phyloP scores from a whole-genome alignment of 2,888 invertebrate genomes.

The Pantelozetes paolii region DNA sequence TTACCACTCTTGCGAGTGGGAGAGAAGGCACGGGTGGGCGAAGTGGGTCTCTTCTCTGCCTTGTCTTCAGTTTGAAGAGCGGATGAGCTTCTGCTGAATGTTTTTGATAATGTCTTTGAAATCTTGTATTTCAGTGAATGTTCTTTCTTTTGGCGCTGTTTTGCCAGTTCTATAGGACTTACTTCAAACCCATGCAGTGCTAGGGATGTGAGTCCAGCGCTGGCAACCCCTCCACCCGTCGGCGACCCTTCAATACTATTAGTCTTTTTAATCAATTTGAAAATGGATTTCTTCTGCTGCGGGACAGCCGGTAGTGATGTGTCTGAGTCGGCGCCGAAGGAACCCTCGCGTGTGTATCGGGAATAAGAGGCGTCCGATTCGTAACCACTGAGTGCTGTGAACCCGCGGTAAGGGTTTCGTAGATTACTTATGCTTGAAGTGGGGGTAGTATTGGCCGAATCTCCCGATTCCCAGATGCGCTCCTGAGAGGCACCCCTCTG shows the following conservation, averaged over 20 bases:
- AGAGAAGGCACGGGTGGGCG: slow-evolving; percentile 1
- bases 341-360: slow-evolving; percentile 39
- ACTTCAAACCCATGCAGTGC: slow-evolving; percentile 39
- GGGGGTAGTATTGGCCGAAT: slow-evolving; percentile 49
- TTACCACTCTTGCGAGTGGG: neutral
- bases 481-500: slow-evolving; percentile 53
- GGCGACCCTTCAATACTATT: slow-evolving; percentile 68
- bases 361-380: slow-evolving; percentile 46
- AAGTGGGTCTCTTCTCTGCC: slow-evolving; percentile 17
- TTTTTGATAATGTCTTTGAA: slow-evolving; percentile 48
- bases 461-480: slow-evolving; percentile 74
- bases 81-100: slow-evolving; percentile 46
- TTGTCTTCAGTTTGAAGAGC: neutral
- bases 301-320: slow-evolving; percentile 59
- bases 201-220: slow-evolving; percentile 23
- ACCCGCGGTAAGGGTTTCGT: slow-evolving; percentile 39
- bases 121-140: slow-evolving; percentile 48
- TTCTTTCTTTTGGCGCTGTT: slow-evolving; percentile 46
- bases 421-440: slow-evolving; percentile 45
- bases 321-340: slow-evolving; percentile 42
- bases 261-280: slow-evolving; percentile 74
- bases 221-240: slow-evolving; percentile 45
- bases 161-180: slow-evolving; percentile 41
- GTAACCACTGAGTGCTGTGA: slow-evolving; percentile 43
- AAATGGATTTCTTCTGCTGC: slow-evolving; percentile 51